Evolutionary conservation across 1,140 invertebrate species (phyloP), one percentile per base, ranked within the genome.

Genomic region (Cydia pomonella): DNA sequence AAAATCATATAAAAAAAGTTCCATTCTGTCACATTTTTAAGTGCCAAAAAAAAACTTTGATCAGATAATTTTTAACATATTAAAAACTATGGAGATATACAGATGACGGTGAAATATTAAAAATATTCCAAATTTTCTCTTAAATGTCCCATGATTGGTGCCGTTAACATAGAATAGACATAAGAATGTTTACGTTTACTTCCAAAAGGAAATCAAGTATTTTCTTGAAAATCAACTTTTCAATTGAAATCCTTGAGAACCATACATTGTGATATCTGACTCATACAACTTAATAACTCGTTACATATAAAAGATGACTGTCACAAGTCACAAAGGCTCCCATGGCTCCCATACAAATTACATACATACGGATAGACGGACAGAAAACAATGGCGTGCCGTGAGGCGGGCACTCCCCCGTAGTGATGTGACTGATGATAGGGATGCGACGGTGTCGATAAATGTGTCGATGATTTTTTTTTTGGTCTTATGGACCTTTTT

Each of bases 281-380:
- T 59, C 53, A 59, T 23, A 59, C 53, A 59, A 23, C 53, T 59
- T 21, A 59, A 53, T 53, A 53, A 59, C 18, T 59, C 53, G 53
- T 59, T 59, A 59, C 21, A 23, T 16, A 21, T 59, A 59, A 23
- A 59, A 9, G 53, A 59, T 59, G 53, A 59, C 53, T 23, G 53
- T 59, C 53, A 59, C 53, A 23, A 41, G 29, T 69, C 16, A 69
- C 64, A 69, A 33, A 69, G 64, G 16, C n/a, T 69, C 64, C 63
- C 63, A 69, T 38, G 64, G 64, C 64, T 69, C n/a, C 64, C 64
- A 69, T 69, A 69, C 64, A 69, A 69, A 69, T 69, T 69, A 69
- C 27, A 69, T 69, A 69, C 63, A 66, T 66, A 66, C 63, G 16
- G 64, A 69, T 33, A 21, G 64, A 69, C 64, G 64, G 64, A 69